These are phyloP conservation scores for Psylliodes chrysocephalus DNA, from an alignment of 2,888 invertebrate genomes.

Conservation along the genomic window DNA sequence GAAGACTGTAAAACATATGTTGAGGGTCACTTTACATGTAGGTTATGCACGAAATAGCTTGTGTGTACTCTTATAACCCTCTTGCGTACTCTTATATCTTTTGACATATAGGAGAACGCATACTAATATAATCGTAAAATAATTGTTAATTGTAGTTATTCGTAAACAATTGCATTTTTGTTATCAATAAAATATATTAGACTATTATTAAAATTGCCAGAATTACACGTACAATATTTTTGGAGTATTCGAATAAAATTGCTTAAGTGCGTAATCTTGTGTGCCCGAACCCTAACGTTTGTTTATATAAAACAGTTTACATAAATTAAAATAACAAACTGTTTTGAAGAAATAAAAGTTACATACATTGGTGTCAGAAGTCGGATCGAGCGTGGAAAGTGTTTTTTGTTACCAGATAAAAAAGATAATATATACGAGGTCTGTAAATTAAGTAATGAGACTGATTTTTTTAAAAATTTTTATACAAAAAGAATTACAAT, in stretches of 20 bases:
- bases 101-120: background rate
- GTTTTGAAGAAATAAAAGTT: no score
- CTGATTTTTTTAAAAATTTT: no score
- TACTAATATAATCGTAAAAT: conserved; percentile 6
- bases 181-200: background rate
- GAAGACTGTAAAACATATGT: conserved; percentile 13
- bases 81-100: background rate
- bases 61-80: background rate
- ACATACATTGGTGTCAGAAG: no score
- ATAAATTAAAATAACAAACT: no score
- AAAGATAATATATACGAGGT: no score
- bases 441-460: no score
- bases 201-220: conserved; percentile 9
- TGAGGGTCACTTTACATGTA: conserved; percentile 11
- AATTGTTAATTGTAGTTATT: no score
- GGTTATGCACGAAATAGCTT: conserved; percentile 8
- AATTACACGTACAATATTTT: conserved; percentile 5
- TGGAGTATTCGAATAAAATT: background rate
- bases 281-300: background rate
- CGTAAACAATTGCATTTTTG: conserved; percentile 12
- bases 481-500: no score
- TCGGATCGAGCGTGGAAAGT: no score
- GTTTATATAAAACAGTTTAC: no score
- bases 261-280: conserved; percentile 5
- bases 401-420: no score